Conservation (phyloP, 2,113 vertebrate species). For the Anas platyrhynchos region DNA sequence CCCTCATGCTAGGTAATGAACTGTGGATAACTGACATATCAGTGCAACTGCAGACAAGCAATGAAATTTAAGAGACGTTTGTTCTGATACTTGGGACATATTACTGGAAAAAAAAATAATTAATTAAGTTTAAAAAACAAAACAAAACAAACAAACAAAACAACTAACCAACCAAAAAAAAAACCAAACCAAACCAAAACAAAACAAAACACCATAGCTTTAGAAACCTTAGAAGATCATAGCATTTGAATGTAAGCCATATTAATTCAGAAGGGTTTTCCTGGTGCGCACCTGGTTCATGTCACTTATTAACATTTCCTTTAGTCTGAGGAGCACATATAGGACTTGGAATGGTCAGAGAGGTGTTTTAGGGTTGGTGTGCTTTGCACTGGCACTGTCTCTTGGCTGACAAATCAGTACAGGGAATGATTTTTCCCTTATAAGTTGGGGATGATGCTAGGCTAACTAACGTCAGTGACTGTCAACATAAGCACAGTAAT, state of each 20-base stretch:
- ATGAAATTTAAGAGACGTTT: neutral
- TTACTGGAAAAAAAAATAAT: neutral
- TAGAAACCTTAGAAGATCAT: neutral
- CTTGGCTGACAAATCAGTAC: neutral
- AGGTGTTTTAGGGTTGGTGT: neutral
- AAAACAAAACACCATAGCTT: neutral
- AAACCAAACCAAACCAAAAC: too few relatives aligned
- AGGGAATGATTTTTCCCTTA: neutral
- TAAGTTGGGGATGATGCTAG: neutral
- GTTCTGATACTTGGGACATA: neutral
- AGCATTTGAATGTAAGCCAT: neutral
- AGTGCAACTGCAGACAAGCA: neutral
- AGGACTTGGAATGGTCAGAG: neutral
- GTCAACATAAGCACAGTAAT: neutral
- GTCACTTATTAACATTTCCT: neutral
- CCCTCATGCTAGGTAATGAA: neutral
- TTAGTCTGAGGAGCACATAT: neutral
- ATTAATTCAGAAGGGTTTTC: neutral
- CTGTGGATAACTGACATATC: rapidly evolving
- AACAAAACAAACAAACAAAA: too few relatives aligned
- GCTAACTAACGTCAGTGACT: neutral
- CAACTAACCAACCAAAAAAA: neutral
- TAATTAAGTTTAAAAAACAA: neutral
- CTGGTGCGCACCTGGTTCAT: neutral
- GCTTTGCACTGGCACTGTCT: neutral